phyloP scores from a whole-genome alignment of 2,888 invertebrate species.

The Chrysodeixis includens region DNA sequence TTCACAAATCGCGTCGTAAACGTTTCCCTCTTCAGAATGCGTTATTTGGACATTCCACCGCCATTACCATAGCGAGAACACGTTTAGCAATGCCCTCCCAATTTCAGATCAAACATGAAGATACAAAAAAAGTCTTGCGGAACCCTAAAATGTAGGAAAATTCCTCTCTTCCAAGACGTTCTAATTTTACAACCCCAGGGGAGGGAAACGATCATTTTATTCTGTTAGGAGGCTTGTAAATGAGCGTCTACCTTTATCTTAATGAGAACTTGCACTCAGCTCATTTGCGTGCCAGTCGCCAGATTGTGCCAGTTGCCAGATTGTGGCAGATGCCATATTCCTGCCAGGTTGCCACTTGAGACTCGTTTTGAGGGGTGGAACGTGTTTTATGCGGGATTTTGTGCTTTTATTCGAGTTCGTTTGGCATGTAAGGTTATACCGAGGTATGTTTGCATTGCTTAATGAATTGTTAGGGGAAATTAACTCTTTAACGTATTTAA shows the following conservation, averaged over 20 bases:
- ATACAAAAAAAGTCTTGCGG: slow-evolving; percentile 3
- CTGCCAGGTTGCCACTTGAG: slow-evolving; percentile 41
- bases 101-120: not conserved
- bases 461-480: slow-evolving; percentile 7
- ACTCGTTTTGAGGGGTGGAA: slow-evolving; percentile 40
- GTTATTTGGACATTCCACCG: not conserved
- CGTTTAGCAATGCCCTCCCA: not conserved
- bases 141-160: slow-evolving; percentile 11
- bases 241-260: slow-evolving; percentile 49
- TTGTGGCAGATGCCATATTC: slow-evolving; percentile 26
- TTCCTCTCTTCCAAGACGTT: slow-evolving; percentile 14
- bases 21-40: not conserved
- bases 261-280: slow-evolving; percentile 45
- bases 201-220: slow-evolving; percentile 49
- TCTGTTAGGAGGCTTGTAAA: slow-evolving; percentile 48
- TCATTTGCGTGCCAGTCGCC: slow-evolving; percentile 53
- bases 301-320: slow-evolving; percentile 46
- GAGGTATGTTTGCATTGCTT: not conserved
- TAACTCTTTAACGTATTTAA: not conserved
- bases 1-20: slow-evolving; percentile 1
- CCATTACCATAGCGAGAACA: not conserved
- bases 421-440: slow-evolving; percentile 9
- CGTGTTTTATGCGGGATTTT: slow-evolving; percentile 48
- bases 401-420: slow-evolving; percentile 29
- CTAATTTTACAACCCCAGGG: slow-evolving; percentile 24